Evolutionary conservation across 2,888 invertebrate genomes (phyloP).

Genomic region (Gordius sp.): DNA sequence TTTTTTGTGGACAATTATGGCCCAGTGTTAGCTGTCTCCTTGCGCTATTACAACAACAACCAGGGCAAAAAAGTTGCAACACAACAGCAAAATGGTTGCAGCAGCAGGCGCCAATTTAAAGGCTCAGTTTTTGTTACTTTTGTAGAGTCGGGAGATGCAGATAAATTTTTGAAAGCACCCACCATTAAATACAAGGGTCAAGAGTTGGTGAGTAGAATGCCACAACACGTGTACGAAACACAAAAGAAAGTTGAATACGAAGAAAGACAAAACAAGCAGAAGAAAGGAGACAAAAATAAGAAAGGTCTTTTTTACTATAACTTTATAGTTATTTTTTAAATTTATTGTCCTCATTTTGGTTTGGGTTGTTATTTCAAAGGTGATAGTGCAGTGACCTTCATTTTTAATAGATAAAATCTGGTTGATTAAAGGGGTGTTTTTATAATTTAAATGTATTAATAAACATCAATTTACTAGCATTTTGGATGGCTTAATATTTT

Average conservation of each 20-base stretch:
- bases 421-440: not conserved
- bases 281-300: no score
- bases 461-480: not conserved
- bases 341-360: no score
- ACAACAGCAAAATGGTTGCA: not conserved
- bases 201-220: not conserved
- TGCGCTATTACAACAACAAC: not conserved
- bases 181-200: not conserved
- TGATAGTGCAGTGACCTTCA: no score
- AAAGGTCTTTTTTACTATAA: not conserved
- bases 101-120: no score
- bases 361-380: no score
- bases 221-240: not conserved
- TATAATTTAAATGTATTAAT: not conserved
- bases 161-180: not conserved
- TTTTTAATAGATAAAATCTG: not conserved
- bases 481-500: no score
- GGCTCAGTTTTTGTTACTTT: conserved; percentile 12
- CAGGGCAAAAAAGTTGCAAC: not conserved
- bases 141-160: not conserved
- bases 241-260: conserved; percentile 2
- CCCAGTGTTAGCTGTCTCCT: not conserved
- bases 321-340: not conserved
- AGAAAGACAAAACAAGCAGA: not conserved
- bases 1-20: conserved; percentile 3